Base-by-base conservation (phyloP, 2,113 vertebrate species). In the Myrmophylax atrothorax region DNA sequence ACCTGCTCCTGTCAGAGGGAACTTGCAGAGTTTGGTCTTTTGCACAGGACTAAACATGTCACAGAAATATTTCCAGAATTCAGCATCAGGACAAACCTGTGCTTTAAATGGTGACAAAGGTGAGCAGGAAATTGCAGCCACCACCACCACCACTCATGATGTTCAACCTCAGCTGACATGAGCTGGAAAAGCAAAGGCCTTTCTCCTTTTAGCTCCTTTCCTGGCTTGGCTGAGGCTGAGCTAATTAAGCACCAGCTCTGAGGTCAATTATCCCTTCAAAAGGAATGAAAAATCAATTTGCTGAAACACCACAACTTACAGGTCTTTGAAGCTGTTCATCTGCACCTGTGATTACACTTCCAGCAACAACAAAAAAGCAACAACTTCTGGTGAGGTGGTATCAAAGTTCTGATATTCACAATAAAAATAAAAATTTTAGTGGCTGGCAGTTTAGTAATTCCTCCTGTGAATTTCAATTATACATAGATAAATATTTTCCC, bases 181-280 rank as follows among this genome's bases (percentile, higher is more conserved):
- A 28, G 25, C 6, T 14, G 7, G 40, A 78, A 40, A 83, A 81
- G 49, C 46, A 50, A 38, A 67, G 35, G 18, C 60, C 62, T 58
- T 59, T 81, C 24, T 22, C 56, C n/a, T 92, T 89, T 64, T 12
- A 85, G 55, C 44, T 93, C 26, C 90, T 89, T 86, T 80, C 79
- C 73, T 92, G 77, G 44, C 56, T 94, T 89, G 66, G 68, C 60
- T 23, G 42, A 63, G 73, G 56, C 50, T 93, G 49, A 93, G 74
- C 68, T 89, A 92, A 91, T 93, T 94, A 97, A 96, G 85, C 83
- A 79, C 31, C 78, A 82, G 53, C 72, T 92, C 52, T 72, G 70
- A 94, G 86, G 89, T 96, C 93, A 96, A 94, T 95, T 93, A 92
- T 87, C 58, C 87, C 89, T 96, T 97, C 88, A 91, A 94, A 96